Evolutionary conservation across 2,113 vertebrate species (phyloP).

Genomic region (Indri indri): DNA sequence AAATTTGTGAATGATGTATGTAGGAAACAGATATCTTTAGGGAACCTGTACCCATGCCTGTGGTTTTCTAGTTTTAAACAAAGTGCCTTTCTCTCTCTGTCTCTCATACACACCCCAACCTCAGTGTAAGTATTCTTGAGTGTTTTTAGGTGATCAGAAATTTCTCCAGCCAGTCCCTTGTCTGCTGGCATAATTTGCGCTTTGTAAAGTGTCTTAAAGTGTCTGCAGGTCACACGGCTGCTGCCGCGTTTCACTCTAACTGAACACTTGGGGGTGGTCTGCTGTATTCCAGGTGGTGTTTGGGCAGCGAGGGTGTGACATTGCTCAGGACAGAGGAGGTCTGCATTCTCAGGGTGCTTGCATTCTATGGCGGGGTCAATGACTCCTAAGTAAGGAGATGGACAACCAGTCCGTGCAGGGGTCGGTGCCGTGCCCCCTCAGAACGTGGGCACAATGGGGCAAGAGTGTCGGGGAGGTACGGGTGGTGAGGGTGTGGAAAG

Average conservation of each 20-base stretch:
- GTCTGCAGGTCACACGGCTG: accelerated
- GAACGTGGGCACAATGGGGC: too few relatives aligned
- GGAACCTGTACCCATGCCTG: neutral
- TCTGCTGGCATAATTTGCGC: neutral
- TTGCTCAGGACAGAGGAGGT: neutral
- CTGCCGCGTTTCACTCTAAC: too few relatives aligned
- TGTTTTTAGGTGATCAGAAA: neutral
- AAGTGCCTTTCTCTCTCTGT: neutral
- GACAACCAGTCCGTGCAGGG: accelerated
- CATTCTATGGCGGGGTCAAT: too few relatives aligned
- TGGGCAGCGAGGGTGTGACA: neutral
- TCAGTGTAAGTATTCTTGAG: neutral
- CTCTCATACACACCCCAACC: neutral
- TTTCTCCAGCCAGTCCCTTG: neutral
- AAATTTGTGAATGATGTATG: neutral
- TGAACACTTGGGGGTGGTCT: too few relatives aligned
- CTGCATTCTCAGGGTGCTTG: too few relatives aligned
- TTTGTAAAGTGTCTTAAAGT: neutral
- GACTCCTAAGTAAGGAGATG: neutral
- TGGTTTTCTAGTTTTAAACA: neutral
- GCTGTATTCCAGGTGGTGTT: neutral
- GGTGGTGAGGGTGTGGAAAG: accelerated
- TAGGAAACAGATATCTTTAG: neutral
- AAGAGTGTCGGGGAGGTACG: neutral
- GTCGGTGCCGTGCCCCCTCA: accelerated